phyloP scores from a whole-genome alignment of 2,888 invertebrate genomes.

The Melangyna quadrimaculata region DNA sequence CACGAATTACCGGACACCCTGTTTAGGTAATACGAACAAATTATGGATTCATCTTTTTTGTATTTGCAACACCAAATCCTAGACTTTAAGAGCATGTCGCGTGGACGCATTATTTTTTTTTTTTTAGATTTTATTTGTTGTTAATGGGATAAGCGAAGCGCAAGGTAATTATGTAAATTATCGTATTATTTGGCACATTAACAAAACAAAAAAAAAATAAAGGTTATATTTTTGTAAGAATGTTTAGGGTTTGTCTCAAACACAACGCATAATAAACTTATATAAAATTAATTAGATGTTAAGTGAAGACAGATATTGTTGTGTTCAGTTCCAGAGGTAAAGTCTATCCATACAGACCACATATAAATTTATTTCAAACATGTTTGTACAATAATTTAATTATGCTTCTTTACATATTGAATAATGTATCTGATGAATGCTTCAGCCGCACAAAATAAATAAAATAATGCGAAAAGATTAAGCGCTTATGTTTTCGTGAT shows the following conservation, averaged over 20 bases:
- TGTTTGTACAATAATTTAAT: slow-evolving; percentile 29
- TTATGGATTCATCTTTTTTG: background rate
- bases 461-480: slow-evolving; percentile 15
- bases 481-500: slow-evolving; percentile 5
- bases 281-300: background rate
- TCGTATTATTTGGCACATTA: background rate
- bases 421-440: background rate
- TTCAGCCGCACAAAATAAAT: background rate
- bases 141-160: slow-evolving; percentile 3
- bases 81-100: background rate
- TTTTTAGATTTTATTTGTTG: slow-evolving; percentile 17
- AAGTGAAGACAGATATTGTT: background rate
- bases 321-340: background rate
- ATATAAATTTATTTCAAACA: background rate
- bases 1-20: too few species aligned
- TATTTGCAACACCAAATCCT: background rate
- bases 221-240: background rate
- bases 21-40: too few species aligned
- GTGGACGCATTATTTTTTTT: slow-evolving; percentile 17
- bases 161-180: slow-evolving; percentile 21
- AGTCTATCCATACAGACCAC: background rate
- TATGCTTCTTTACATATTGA: slow-evolving; percentile 4
- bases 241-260: background rate
- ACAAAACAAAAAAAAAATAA: slow-evolving; percentile 11
- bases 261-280: background rate